Percentiles rank a stretch among this genome's conserved stretches.
phyloP scores from a whole-genome alignment of 2,113 vertebrate genomes.

The Octodon degus region DNA sequence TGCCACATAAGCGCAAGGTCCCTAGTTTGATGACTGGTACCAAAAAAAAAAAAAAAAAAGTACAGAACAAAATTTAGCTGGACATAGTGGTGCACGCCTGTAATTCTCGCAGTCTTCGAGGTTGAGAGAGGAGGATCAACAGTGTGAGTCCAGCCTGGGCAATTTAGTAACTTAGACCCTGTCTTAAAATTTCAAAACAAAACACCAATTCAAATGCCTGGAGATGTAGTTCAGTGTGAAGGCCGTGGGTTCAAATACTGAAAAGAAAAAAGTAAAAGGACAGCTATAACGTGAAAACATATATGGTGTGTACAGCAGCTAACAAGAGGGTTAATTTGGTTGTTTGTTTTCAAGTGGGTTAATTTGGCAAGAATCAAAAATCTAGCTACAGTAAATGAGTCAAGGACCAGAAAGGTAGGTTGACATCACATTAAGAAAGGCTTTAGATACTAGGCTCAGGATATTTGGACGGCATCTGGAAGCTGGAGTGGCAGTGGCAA shows the following conservation, averaged over 20 bases:
- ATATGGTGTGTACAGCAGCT: not conserved
- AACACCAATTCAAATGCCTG: not conserved
- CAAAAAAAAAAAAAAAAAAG: too few relatives aligned
- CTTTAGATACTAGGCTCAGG: not conserved
- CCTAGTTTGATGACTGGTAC: too few relatives aligned
- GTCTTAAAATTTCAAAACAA: not conserved
- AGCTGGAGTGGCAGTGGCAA: conserved; percentile 26
- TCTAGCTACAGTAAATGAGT: conserved; percentile 10
- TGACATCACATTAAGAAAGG: conserved; percentile 8
- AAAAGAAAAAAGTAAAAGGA: not conserved
- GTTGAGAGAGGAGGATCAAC: not conserved
- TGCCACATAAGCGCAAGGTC: too few relatives aligned
- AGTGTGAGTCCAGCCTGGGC: not conserved
- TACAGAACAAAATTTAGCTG: not conserved
- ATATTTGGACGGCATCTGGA: conserved; percentile 9
- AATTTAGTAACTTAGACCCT: not conserved
- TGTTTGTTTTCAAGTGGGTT: not conserved
- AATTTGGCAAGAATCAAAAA: conserved; percentile 20
- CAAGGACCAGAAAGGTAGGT: not conserved
- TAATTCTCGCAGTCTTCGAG: not conserved
- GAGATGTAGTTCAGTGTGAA: not conserved
- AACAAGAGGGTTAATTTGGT: conserved; percentile 21
- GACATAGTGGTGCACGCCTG: not conserved
- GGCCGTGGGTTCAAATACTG: not conserved
- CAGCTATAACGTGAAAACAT: conserved; percentile 24